Percentiles rank a stretch among this genome's conserved stretches.
Conservation (phyloP, 2,888 invertebrate species). For the Hypomecis punctinalis region DNA sequence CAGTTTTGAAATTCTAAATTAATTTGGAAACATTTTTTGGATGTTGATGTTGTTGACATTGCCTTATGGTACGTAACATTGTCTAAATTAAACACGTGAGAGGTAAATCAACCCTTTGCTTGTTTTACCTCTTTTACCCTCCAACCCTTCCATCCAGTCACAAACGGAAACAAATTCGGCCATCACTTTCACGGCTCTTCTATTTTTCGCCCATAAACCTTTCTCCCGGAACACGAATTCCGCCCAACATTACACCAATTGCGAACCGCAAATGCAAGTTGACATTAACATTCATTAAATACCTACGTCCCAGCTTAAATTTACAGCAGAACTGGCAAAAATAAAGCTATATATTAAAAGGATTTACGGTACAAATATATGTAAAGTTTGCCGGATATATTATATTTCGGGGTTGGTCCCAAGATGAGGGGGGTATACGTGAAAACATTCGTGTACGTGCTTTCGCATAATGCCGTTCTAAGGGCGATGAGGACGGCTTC, state of each 20-base stretch:
- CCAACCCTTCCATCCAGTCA: conserved; percentile 21
- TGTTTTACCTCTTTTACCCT: conserved; percentile 52
- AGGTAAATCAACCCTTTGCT: conserved; percentile 28
- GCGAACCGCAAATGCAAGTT: conserved; percentile 68
- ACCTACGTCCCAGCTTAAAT: conserved; percentile 76
- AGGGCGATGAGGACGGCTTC: conserved; percentile 78
- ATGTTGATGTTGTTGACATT: no score
- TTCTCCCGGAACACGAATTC: conserved; percentile 50
- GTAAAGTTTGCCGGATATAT: conserved; percentile 85
- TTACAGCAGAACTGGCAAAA: conserved; percentile 78
- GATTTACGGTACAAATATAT: conserved; percentile 86
- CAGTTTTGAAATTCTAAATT: no score
- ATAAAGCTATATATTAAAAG: conserved; percentile 83
- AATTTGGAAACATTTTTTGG: no score
- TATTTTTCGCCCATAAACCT: conserved; percentile 49
- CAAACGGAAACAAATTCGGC: conserved; percentile 33
- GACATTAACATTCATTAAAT: conserved; percentile 82
- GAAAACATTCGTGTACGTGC: conserved; percentile 83
- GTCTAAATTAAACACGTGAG: conserved; percentile 26
- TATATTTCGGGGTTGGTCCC: conserved; percentile 82
- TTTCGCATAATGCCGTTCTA: conserved; percentile 79
- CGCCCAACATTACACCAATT: conserved; percentile 65
- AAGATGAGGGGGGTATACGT: conserved; percentile 80
- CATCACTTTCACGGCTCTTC: conserved; percentile 36
- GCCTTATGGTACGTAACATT: not conserved